Evolutionary conservation across 1,140 invertebrate species (phyloP), one percentile per base, ranked within the genome.

Genomic region (Plodia interpunctella): DNA sequence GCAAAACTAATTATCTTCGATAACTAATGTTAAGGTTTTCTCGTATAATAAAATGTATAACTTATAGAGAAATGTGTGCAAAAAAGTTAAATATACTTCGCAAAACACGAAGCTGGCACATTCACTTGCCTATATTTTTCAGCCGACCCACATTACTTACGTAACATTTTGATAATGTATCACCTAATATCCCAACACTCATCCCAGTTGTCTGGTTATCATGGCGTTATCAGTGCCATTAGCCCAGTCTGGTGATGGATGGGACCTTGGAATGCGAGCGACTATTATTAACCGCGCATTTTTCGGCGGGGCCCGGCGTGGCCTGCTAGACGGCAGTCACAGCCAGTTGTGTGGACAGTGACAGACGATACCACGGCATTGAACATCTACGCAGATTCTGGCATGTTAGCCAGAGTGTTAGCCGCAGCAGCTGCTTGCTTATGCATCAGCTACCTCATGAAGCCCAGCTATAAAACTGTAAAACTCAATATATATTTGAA

Each of bases 161-260:
- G 9, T 32, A 32, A 10, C 3, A 32, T 8, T 32, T 10, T 32
- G 30, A 32, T 32, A 32, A 32, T 32, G 30, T 32, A 5, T 32
- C 38, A 44, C 15, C 38, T 44, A n/a, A 44, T 15, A 4, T 44
- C 38, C 13, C 8, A 44, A 44, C 15, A 44, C 9, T 44, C 13
- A 44, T 44, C 38, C 38, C 38, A 10, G 38, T 17, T 2, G 38
- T 8, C 30, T 6, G 13, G 38, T 44, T 44, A 44, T 44, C 38
- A 44, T n/a, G 2, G 13, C 38, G 38, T 44, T 44, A 44, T 44
- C 38, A 44, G 38, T 44, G 38, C 38, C 38, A 15, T 17, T 15
- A 44, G 38, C 38, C 38, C 38, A 44, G n/a, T 32, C 38, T 44
- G 13, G 13, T 44, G 38, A 44, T 44, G 38, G 38, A 44, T 44